A percentile compares a stretch with the other conserved stretches of the same genome.
These are phyloP conservation scores for Pharmacophagus antenor DNA, from an alignment of 2,888 invertebrate species.

Conservation along the genomic window DNA sequence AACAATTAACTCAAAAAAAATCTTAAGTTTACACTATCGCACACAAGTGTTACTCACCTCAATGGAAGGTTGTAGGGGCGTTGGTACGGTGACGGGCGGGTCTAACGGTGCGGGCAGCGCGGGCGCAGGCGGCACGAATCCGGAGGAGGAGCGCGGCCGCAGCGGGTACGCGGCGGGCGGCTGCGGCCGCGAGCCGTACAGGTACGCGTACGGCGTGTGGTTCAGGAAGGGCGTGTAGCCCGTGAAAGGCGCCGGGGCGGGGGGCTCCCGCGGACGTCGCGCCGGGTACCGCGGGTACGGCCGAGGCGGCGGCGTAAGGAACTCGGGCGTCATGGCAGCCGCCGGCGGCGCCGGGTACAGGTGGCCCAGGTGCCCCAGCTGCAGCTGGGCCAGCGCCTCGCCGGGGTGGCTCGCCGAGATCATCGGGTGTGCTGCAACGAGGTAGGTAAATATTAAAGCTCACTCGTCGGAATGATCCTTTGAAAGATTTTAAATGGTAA, in stretches of 20 bases:
- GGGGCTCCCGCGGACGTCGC: conserved; percentile 59
- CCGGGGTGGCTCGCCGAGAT: conserved; percentile 84
- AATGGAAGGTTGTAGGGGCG: conserved; percentile 60
- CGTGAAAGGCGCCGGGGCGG: conserved; percentile 57
- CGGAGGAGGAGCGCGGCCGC: conserved; percentile 65
- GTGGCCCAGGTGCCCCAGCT: conserved; percentile 80
- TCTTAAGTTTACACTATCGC: too few relatives aligned
- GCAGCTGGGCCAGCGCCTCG: conserved; percentile 82
- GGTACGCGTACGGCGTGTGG: conserved; percentile 68
- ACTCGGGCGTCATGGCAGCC: conserved; percentile 80
- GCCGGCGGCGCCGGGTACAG: conserved; percentile 73
- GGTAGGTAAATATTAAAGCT: conserved; percentile 18
- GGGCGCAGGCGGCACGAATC: conserved; percentile 70
- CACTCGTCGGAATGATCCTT: background rate
- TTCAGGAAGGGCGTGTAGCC: conserved; percentile 63
- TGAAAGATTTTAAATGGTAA: background rate
- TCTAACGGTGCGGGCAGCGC: conserved; percentile 63
- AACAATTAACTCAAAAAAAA: background rate
- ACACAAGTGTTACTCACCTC: conserved; percentile 50
- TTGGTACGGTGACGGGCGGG: conserved; percentile 61
- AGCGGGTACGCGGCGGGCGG: conserved; percentile 60
- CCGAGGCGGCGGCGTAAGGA: conserved; percentile 84
- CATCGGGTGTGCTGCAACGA: conserved; percentile 81
- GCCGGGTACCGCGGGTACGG: conserved; percentile 79
- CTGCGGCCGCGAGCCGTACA: conserved; percentile 68